Evolutionary conservation across 1,140 invertebrate genomes (phyloP).

Genomic region (Diachasma alloeum): DNA sequence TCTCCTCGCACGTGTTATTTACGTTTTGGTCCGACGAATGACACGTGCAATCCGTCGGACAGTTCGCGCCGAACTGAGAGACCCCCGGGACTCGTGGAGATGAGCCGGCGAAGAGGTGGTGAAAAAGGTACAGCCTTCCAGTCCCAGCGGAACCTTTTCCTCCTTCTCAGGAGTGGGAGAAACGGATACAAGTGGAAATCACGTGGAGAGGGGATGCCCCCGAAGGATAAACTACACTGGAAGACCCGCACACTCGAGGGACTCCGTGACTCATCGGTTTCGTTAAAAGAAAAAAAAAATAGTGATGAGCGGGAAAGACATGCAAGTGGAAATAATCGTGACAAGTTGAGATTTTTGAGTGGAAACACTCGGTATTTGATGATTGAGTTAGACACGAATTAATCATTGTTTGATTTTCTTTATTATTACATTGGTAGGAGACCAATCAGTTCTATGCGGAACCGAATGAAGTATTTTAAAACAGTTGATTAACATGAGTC

Average conservation of each 20-base stretch:
- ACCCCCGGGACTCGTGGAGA: not conserved
- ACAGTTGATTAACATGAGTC: not conserved
- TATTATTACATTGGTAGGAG: not conserved
- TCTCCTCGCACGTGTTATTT: not conserved
- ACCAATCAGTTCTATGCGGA: not conserved
- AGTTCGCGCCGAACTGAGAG: not conserved
- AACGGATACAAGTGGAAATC: conserved; percentile 9
- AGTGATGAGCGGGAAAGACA: conserved; percentile 1
- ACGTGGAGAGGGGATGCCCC: not conserved
- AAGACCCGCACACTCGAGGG: too few species aligned
- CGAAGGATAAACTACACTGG: not conserved
- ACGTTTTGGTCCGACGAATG: not conserved
- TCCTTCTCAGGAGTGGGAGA: not conserved
- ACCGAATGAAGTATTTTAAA: not conserved
- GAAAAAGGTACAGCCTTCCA: not conserved
- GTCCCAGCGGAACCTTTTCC: too few species aligned
- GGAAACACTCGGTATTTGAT: not conserved
- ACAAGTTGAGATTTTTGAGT: not conserved
- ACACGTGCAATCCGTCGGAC: not conserved
- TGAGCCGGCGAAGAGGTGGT: not conserved
- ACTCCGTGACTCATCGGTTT: conserved; percentile 25
- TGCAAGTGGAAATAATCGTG: conserved; percentile 4
- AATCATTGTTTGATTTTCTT: conserved; percentile 18
- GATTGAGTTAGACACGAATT: not conserved
- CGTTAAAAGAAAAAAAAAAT: conserved; percentile 3